Conservation (phyloP, 1,140 invertebrate species). For the Bombus terrestris region DNA sequence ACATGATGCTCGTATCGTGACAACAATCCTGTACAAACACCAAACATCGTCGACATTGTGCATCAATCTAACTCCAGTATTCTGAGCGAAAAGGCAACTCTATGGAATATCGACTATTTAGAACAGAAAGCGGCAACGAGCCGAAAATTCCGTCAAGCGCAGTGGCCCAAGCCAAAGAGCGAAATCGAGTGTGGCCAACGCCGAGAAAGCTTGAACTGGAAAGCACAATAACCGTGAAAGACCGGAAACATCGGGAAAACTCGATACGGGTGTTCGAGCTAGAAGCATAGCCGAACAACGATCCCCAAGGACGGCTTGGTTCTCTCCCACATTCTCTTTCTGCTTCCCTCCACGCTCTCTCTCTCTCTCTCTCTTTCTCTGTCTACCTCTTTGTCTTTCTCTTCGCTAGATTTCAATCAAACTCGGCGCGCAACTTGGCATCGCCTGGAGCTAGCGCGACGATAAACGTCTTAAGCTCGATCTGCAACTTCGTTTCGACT, state of each 20-base stretch:
- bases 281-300: constrained; percentile 4
- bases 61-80: background rate
- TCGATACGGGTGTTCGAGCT: constrained; percentile 3
- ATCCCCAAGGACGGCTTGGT: background rate
- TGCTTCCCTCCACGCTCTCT: background rate
- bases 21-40: too few species aligned
- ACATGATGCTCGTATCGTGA: background rate
- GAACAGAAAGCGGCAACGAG: background rate
- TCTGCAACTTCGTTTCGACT: constrained; percentile 13
- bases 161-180: background rate
- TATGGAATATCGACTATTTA: background rate
- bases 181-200: background rate
- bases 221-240: constrained; percentile 22
- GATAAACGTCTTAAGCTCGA: constrained; percentile 43
- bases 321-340: background rate
- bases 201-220: background rate
- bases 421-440: constrained; percentile 15
- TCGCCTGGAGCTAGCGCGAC: constrained; percentile 15
- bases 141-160: background rate
- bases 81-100: background rate
- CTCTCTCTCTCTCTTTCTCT: background rate
- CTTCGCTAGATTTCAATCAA: constrained; percentile 41
- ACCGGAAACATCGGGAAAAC: constrained; percentile 22
- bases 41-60: background rate
- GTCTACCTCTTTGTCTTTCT: background rate